These are phyloP conservation scores for Cranoglanis bouderius DNA, from an alignment of 2,113 vertebrate species.

Conservation along the genomic window DNA sequence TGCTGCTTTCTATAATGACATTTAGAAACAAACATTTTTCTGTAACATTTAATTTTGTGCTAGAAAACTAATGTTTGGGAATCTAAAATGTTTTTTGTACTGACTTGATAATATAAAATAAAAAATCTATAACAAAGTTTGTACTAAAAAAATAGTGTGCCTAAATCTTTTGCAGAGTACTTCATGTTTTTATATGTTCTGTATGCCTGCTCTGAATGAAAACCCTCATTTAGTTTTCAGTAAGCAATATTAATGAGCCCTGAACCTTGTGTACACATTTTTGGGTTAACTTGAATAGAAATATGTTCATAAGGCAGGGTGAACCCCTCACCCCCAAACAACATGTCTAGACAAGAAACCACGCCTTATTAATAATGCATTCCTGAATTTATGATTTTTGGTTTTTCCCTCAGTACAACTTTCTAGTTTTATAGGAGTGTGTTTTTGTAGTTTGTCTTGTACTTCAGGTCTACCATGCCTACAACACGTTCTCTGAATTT, in stretches of 20 bases:
- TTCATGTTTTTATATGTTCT: not conserved
- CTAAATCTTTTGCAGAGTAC: too few species aligned
- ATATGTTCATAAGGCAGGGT: not conserved
- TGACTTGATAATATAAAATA: too few species aligned
- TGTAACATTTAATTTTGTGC: too few species aligned
- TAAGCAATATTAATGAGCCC: not conserved
- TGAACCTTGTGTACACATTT: not conserved
- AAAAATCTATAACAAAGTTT: too few species aligned
- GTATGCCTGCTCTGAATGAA: not conserved
- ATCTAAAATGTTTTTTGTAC: too few species aligned
- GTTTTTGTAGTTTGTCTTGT: not conserved
- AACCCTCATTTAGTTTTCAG: not conserved
- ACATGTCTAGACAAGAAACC: conserved; percentile 24
- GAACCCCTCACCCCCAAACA: not conserved
- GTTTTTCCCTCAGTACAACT: not conserved
- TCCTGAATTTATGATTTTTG: conserved; percentile 7
- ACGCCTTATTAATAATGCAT: conserved; percentile 9
- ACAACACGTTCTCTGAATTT: not conserved
- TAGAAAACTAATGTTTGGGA: too few species aligned
- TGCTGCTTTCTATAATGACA: too few species aligned
- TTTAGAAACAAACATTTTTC: too few species aligned
- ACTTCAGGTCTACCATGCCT: not conserved
- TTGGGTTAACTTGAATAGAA: not conserved
- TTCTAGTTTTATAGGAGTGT: not conserved
- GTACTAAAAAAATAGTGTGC: too few species aligned